Conservation (phyloP, 2,113 vertebrate genomes). For the Amphilophus citrinellus region DNA sequence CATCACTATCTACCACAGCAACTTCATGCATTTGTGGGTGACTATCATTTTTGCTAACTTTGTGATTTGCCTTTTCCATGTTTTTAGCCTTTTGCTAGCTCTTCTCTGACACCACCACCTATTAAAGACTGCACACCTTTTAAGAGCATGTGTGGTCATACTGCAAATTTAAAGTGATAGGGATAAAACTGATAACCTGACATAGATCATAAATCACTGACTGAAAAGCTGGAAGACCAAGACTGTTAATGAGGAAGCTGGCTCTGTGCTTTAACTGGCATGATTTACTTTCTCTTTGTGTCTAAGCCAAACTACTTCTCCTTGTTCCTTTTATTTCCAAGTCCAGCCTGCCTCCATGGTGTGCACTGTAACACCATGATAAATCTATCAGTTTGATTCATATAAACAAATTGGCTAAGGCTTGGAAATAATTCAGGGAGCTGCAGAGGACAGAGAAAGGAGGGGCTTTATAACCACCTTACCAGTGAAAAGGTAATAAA, state of each 20-base stretch:
- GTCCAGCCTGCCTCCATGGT: constrained; percentile 28
- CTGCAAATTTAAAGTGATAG: not conserved
- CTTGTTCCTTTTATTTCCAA: constrained; percentile 39
- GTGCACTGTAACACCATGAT: constrained; percentile 36
- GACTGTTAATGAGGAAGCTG: constrained; percentile 42
- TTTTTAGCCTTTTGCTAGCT: not conserved
- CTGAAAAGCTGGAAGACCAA: constrained; percentile 15
- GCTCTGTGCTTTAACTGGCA: constrained; percentile 19
- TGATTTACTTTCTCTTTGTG: constrained; percentile 65
- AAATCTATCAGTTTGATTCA: constrained; percentile 68
- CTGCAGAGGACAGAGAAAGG: constrained; percentile 22
- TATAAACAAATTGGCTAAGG: constrained; percentile 67
- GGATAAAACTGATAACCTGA: not conserved
- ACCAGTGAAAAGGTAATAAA: constrained; percentile 59
- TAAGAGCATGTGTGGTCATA: not conserved
- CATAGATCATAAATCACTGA: constrained; percentile 2
- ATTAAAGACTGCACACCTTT: not conserved
- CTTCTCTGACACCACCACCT: not conserved
- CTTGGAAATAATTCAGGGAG: constrained; percentile 51
- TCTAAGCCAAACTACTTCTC: constrained; percentile 57
- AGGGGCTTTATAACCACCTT: constrained; percentile 19
- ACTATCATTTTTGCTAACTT: not conserved
- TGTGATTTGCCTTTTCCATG: not conserved
- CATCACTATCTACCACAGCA: not conserved
- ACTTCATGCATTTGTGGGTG: rapidly evolving